phyloP scores from a whole-genome alignment of 53 echinoderm and acorn worm species.

The Antedon mediterranea region DNA sequence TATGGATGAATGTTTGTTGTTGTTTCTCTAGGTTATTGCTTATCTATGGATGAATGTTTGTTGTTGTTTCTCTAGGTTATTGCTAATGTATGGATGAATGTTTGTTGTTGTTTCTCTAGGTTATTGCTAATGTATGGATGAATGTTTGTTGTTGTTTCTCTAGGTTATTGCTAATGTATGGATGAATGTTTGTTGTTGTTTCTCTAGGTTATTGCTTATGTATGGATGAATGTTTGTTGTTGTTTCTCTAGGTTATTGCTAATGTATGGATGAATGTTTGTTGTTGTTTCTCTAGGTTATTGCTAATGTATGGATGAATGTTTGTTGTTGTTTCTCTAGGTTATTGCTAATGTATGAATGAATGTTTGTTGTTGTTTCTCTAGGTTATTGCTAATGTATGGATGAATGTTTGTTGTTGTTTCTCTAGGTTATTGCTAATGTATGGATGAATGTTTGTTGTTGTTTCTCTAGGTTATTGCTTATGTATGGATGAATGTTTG shows the following conservation, averaged over 20 bases:
- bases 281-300: slow-evolving; percentile 93
- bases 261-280: background rate
- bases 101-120: slow-evolving; percentile 43
- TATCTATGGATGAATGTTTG: background rate
- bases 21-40: slow-evolving; percentile 96
- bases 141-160: background rate
- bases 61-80: slow-evolving; percentile 93
- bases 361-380: background rate
- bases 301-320: slow-evolving; percentile 30
- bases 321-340: slow-evolving; percentile 43
- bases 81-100: slow-evolving; percentile 30
- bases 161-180: slow-evolving; percentile 99
- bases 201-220: slow-evolving; percentile 98
- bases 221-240: background rate
- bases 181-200: background rate
- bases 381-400: slow-evolving; percentile 99
- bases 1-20: background rate
- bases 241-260: slow-evolving; percentile 96
- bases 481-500: slow-evolving; percentile 39
- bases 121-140: slow-evolving; percentile 85
- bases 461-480: slow-evolving; percentile 93
- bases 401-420: background rate
- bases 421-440: slow-evolving; percentile 96
- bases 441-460: background rate
- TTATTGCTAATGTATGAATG: slow-evolving; percentile 85